Percentiles rank a stretch among this genome's conserved stretches.
Conservation (phyloP, 2,888 invertebrate genomes). For the Ormyrus labotus region DNA sequence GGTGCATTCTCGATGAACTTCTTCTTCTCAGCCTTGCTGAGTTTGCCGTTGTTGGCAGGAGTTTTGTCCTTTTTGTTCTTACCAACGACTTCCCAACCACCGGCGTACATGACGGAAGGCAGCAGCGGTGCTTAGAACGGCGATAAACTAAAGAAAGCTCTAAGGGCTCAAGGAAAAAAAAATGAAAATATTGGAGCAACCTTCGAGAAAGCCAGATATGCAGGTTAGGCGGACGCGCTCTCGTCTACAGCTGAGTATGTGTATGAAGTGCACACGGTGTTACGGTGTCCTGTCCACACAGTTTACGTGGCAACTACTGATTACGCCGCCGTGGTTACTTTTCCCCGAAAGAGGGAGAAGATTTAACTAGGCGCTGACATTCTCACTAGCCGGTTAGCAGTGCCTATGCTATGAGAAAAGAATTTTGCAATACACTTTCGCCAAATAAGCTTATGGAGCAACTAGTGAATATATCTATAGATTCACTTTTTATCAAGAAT, state of each 20-base stretch:
- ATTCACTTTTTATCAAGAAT: too few relatives aligned
- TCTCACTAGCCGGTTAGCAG: too few relatives aligned
- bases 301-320: slow-evolving; percentile 5
- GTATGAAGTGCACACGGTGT: not conserved
- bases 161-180: slow-evolving; percentile 2
- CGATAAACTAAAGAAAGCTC: not conserved
- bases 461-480: too few relatives aligned
- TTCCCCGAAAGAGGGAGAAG: not conserved
- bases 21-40: slow-evolving; percentile 79
- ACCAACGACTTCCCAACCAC: slow-evolving; percentile 74
- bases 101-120: slow-evolving; percentile 68
- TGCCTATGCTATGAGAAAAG: too few relatives aligned
- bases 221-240: slow-evolving; percentile 9
- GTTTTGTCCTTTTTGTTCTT: slow-evolving; percentile 81
- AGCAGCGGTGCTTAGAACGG: not conserved
- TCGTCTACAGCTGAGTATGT: not conserved
- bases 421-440: too few relatives aligned
- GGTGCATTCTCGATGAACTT: slow-evolving; percentile 81
- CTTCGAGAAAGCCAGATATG: not conserved
- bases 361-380: not conserved
- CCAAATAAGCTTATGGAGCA: too few relatives aligned
- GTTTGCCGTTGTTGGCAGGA: slow-evolving; percentile 76
- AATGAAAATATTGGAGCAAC: slow-evolving; percentile 14
- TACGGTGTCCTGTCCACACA: not conserved
- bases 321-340: not conserved